Percentiles rank a stretch among this genome's conserved stretches.
Conservation (phyloP, 2,797 vertebrate species). For the Luscinia luscinia region DNA sequence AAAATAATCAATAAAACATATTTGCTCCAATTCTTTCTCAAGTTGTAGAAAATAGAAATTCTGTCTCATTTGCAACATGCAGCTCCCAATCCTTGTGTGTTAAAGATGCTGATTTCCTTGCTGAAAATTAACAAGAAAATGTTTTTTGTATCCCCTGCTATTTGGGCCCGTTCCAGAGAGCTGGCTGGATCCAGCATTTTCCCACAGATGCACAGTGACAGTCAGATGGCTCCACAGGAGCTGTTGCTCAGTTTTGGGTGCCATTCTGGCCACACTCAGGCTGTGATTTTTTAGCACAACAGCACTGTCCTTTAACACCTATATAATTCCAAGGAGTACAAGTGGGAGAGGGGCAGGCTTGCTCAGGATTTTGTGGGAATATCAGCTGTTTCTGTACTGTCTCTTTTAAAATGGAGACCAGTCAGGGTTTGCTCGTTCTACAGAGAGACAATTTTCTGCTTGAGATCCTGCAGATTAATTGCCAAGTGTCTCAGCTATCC, state of each 20-base stretch:
- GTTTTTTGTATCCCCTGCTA: neutral
- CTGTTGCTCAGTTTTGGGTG: neutral
- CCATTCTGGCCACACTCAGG: neutral
- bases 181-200: neutral
- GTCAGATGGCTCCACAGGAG: neutral
- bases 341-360: neutral
- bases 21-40: neutral
- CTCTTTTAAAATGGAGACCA: conserved; percentile 46
- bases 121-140: neutral
- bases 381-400: conserved; percentile 23
- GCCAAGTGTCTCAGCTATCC: conserved; percentile 61
- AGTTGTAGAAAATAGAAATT: conserved; percentile 1
- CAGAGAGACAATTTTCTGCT: conserved; percentile 62
- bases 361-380: neutral
- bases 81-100: neutral
- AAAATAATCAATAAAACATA: conserved; percentile 38
- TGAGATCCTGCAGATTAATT: conserved; percentile 69
- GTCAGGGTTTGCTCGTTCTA: neutral
- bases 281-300: neutral
- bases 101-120: neutral
- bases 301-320: neutral
- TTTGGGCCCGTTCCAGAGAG: neutral
- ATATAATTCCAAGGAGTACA: neutral
- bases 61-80: neutral
- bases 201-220: neutral